Conservation (phyloP, 2,113 vertebrate genomes). For the Furnarius figulus region DNA sequence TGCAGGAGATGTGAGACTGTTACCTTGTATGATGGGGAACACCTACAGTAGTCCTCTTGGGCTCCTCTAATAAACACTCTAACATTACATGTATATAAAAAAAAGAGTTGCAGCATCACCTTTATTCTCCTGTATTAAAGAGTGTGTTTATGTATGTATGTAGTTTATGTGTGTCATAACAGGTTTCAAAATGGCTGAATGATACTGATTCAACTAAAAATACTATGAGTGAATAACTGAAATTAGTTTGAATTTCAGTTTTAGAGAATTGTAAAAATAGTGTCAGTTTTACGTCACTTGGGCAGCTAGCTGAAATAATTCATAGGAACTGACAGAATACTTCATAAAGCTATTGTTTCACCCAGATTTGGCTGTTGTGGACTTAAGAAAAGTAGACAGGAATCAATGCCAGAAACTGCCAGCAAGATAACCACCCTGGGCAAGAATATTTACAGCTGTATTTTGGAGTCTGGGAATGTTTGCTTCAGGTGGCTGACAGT, state of each 20-base stretch:
- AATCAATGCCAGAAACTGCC: background rate
- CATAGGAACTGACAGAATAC: background rate
- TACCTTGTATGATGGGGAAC: background rate
- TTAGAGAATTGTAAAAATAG: background rate
- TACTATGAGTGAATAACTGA: background rate
- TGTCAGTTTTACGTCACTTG: background rate
- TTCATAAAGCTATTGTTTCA: background rate
- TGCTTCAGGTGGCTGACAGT: conserved; percentile 14
- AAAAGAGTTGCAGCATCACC: background rate
- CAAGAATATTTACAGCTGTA: background rate
- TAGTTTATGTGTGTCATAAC: background rate
- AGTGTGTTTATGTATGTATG: background rate
- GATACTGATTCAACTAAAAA: conserved; percentile 24
- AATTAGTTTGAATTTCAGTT: background rate
- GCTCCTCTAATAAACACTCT: background rate
- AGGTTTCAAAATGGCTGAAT: conserved; percentile 57
- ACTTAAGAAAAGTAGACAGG: background rate
- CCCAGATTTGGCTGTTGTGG: background rate
- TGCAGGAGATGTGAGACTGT: background rate
- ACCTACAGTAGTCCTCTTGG: background rate
- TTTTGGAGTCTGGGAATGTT: background rate
- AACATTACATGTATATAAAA: background rate
- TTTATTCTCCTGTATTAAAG: background rate
- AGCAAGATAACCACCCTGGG: background rate
- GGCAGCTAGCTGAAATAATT: background rate